Base-by-base conservation (phyloP, 2,113 vertebrate species). In the Sardina pilchardus region DNA sequence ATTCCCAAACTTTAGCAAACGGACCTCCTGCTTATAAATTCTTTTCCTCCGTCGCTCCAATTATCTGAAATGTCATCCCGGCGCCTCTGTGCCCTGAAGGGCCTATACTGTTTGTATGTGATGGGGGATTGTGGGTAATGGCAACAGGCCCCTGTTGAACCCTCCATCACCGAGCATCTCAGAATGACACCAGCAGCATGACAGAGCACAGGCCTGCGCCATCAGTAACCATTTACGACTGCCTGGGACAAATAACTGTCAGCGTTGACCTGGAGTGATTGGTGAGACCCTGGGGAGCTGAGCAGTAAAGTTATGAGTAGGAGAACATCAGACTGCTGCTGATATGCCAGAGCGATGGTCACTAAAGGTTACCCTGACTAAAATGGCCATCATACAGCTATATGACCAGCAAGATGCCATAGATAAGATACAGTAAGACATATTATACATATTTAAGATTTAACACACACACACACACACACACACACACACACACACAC, bases 171-270 rank as follows among this genome's bases (percentile, higher is more conserved):
- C 6, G 24, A 59, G 63, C 84, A 84, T 3, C 87, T 88, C 85
- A 85, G 81, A 87, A 78, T 12, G 67, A 89, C 89, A 91, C 92
- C 91, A 88, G 0, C 34, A 82, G 78, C 85, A 81, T 91, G 92
- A 94, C 90, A 83, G 88, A 92, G 86, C 71, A 87, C 88, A 83
- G 71, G 86, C 83, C 8, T 0, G 67, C 83, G 63, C 91, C 89
- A 92, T 93, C 92, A 91, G 89, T 93, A 90, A 91, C 87, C 87
- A 84, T 34, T 88, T 85, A 89, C 84, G 84, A 89, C 87, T 87
- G 85, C 87, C 84, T 90, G 90, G 90, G 90, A 91, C 92, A 91
- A 88, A 90, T 82, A 89, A 47, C 88, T 88, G 88, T 91, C 91
- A 8, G 85, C 6, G 67, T 34, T 84, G 86, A 88, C 82, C 63